Evolutionary conservation across 2,888 invertebrate species (phyloP).

Genomic region (Eupithecia subumbrata): DNA sequence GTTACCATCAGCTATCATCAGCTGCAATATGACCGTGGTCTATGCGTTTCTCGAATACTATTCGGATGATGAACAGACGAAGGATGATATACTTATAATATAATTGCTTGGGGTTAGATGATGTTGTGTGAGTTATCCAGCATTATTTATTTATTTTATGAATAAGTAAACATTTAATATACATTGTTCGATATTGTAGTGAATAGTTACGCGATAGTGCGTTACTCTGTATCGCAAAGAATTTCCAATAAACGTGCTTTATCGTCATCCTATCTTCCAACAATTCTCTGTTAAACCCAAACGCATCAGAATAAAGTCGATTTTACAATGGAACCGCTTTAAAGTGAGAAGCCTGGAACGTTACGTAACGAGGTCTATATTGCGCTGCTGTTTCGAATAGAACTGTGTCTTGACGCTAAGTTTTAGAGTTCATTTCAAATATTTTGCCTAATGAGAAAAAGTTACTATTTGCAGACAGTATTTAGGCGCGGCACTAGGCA

Average conservation of each 20-base stretch:
- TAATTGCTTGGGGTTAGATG: background rate
- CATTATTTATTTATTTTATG: background rate
- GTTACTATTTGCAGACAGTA: background rate
- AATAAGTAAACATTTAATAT: background rate
- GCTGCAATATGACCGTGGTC: background rate
- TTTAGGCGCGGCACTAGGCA: background rate
- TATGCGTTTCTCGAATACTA: background rate
- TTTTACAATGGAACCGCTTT: constrained; percentile 8
- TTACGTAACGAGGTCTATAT: constrained; percentile 25
- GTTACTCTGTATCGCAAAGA: background rate
- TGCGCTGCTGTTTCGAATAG: constrained; percentile 24
- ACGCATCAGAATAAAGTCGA: constrained; percentile 5
- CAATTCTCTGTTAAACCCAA: background rate
- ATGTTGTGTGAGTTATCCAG: background rate
- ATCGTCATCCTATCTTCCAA: background rate
- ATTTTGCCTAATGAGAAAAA: constrained; percentile 16
- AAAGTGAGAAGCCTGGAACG: constrained; percentile 12
- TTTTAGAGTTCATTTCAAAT: constrained; percentile 8
- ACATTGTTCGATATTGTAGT: background rate
- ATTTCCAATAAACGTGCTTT: constrained; percentile 3
- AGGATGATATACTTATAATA: background rate
- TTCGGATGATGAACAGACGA: background rate
- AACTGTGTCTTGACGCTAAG: constrained; percentile 22
- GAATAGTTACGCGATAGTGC: background rate
- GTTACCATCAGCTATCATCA: background rate